These are phyloP conservation scores for Palloptera scutellata DNA, from an alignment of 2,888 invertebrate species.

Conservation along the genomic window DNA sequence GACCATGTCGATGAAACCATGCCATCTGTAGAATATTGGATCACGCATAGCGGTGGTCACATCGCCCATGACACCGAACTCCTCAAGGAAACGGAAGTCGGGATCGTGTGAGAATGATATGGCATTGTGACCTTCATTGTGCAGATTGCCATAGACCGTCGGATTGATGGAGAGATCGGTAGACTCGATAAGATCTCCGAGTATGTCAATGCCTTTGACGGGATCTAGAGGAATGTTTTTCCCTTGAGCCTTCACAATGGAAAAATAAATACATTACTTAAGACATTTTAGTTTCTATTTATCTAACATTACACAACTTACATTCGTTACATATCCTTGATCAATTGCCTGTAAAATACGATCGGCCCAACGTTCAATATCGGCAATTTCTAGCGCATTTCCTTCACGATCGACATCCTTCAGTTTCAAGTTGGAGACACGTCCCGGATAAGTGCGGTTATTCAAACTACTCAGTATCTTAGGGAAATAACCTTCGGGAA, in stretches of 20 bases:
- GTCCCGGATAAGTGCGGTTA: slow-evolving; percentile 77
- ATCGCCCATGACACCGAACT: slow-evolving; percentile 81
- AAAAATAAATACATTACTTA: not conserved
- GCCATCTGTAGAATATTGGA: slow-evolving; percentile 87
- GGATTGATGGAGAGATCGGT: slow-evolving; percentile 74
- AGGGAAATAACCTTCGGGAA: slow-evolving; percentile 82
- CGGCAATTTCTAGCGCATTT: slow-evolving; percentile 67
- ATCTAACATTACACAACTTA: slow-evolving; percentile 58
- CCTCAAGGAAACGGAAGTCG: slow-evolving; percentile 74
- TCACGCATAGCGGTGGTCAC: slow-evolving; percentile 86
- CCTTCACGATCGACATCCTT: slow-evolving; percentile 73
- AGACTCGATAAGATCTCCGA: slow-evolving; percentile 82
- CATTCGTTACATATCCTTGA: slow-evolving; percentile 71
- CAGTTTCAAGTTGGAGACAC: slow-evolving; percentile 70
- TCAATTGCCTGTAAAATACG: slow-evolving; percentile 79
- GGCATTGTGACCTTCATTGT: slow-evolving; percentile 83
- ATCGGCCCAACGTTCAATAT: slow-evolving; percentile 78
- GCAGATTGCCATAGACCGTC: slow-evolving; percentile 78
- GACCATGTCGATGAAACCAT: slow-evolving; percentile 77
- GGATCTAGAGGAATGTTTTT: slow-evolving; percentile 52
- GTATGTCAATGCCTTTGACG: slow-evolving; percentile 75
- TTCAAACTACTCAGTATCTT: slow-evolving; percentile 75
- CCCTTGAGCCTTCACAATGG: slow-evolving; percentile 44
- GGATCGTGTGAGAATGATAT: slow-evolving; percentile 83
- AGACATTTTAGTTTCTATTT: too few relatives aligned